Evolutionary conservation across 2,888 invertebrate species (phyloP), one percentile per base, ranked within the genome.

Genomic region (Trachelus stipa): DNA sequence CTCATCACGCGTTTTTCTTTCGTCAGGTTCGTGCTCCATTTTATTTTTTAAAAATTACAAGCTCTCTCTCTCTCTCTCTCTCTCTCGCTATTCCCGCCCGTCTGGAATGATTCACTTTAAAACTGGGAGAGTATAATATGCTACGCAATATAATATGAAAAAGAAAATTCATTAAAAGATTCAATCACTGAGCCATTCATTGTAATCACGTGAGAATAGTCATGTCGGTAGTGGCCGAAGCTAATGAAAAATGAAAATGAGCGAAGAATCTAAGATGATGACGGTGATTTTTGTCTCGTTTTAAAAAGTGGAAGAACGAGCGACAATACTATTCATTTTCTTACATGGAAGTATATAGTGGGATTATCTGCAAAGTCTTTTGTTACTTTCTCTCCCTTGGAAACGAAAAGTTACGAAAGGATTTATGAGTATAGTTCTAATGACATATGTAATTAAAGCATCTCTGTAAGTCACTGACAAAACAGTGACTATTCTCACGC

Each of bases 91-190:
- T 76, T 79, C 73, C 79, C 73, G 80, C 56, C 69, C 75, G 23
- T 81, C 79, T 90, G 89, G 88, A 90, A 90, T 89, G 90, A 87
- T 88, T 56, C 56, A 56, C 83, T 88, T 84, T 75, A 83, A 82
- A 85, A 85, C 73, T 80, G 81, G 79, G 82, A 83, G 81, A 81
- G 82, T 83, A 75, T 71, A 71, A 34, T 34, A 71, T 31, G 6
- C 33, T 71, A 34, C 12, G 15, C 12, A 71, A 71, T 71, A 34
- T 71, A 56, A 23, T 56, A 23, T 56, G 56, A 23, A 56, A 56
- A 56, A 56, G 40, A 56, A 23, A 56, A 56, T 56, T 56, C 56
- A 56, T 56, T 56, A 56, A 56, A 56, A 56, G 56, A 56, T 56
- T 56, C 56, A 23, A 56, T 56, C 56, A 56, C 23, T 56, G 56